These are phyloP conservation scores for Acleris cristana DNA, from an alignment of 2,888 invertebrate genomes.

Conservation along the genomic window DNA sequence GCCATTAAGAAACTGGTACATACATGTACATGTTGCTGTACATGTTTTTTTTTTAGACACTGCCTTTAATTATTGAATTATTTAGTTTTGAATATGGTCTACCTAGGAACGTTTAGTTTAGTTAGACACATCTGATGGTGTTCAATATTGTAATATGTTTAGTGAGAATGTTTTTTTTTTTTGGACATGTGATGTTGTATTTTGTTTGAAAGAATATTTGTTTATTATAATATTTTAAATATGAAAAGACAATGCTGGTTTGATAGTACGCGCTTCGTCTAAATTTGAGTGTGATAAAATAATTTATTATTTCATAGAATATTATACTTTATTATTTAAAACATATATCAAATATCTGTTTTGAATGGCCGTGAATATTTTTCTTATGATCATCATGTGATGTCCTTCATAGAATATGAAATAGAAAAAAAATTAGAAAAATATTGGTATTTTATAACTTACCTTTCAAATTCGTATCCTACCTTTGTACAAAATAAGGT, in stretches of 20 bases:
- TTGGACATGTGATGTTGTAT: constrained; percentile 28
- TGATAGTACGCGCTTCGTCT: constrained; percentile 14
- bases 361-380: constrained; percentile 2
- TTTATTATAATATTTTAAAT: constrained; percentile 22
- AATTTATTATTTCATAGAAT: constrained; percentile 17
- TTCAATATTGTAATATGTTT: constrained; percentile 14
- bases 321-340: background rate
- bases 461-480: background rate
- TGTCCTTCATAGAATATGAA: background rate
- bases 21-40: too few species aligned
- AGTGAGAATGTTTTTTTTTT: constrained; percentile 21
- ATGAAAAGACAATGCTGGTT: constrained; percentile 29
- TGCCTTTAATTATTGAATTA: too few species aligned
- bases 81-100: background rate
- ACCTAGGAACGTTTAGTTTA: constrained; percentile 16
- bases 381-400: background rate
- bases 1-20: too few species aligned
- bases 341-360: constrained; percentile 7
- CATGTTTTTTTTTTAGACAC: too few species aligned
- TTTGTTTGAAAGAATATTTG: constrained; percentile 29
- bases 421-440: background rate
- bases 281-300: constrained; percentile 23
- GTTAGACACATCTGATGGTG: constrained; percentile 14
- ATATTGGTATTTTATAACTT: background rate
- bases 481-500: background rate